These are phyloP conservation scores for Plotosus lineatus DNA, from an alignment of 2,113 vertebrate genomes.

Conservation along the genomic window DNA sequence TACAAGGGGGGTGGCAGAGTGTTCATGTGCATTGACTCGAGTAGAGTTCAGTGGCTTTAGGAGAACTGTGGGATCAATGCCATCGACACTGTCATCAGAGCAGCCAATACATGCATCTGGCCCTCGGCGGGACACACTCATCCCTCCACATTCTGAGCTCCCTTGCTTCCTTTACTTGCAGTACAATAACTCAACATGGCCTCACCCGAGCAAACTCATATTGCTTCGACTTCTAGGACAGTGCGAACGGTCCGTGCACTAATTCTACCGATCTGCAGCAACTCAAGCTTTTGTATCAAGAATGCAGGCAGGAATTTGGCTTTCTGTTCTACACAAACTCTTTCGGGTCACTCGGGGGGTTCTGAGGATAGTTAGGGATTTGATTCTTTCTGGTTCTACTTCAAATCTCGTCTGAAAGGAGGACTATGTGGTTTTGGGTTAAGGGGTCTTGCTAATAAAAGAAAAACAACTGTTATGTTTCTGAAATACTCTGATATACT, in stretches of 20 bases:
- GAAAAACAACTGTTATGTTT: too few species aligned
- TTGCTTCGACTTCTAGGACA: background rate
- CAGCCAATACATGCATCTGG: conserved; percentile 31
- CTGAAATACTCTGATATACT: too few species aligned
- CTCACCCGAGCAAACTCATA: background rate
- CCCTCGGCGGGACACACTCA: conserved; percentile 4
- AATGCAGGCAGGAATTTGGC: background rate
- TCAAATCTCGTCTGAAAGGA: background rate
- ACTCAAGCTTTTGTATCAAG: background rate
- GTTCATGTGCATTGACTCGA: conserved; percentile 28
- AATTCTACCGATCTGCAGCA: background rate
- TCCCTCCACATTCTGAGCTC: background rate
- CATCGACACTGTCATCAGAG: conserved; percentile 40
- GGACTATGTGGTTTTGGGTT: background rate
- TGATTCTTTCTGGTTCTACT: background rate
- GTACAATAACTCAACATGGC: background rate
- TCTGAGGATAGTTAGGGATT: background rate
- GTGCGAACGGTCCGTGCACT: background rate
- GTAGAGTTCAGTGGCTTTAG: conserved; percentile 40
- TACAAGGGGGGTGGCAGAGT: conserved; percentile 32
- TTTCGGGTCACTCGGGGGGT: background rate
- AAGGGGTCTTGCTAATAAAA: background rate
- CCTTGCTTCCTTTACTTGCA: conserved; percentile 5
- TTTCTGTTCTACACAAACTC: background rate
- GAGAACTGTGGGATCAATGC: conserved; percentile 31